phyloP scores from a whole-genome alignment of 35 echinoderm and acorn worm genomes.

The Ophiothrix spiculata region DNA sequence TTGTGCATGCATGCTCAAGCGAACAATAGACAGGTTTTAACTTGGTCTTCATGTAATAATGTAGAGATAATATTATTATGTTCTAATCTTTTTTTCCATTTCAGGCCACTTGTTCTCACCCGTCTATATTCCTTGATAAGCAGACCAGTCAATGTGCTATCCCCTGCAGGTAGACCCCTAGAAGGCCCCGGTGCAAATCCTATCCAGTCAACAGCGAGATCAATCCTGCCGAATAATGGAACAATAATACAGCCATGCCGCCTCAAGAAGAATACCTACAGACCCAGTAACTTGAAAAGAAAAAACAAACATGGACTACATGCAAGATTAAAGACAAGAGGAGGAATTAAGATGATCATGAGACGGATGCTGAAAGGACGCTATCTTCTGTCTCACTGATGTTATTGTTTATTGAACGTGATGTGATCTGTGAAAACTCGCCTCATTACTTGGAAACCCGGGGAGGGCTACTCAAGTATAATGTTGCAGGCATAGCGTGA shows the following conservation, averaged over 20 bases:
- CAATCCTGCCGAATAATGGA: not conserved
- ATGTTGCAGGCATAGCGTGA: too few relatives aligned
- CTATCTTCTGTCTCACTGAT: constrained; percentile 48
- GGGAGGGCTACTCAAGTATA: too few relatives aligned
- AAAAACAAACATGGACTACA: constrained; percentile 67
- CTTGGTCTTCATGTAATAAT: too few relatives aligned
- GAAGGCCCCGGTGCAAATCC: not conserved
- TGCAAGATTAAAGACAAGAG: constrained; percentile 56
- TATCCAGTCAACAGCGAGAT: not conserved
- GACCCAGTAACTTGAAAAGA: constrained; percentile 72
- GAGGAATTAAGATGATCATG: constrained; percentile 55
- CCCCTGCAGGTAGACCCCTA: not conserved
- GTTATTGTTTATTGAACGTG: too few relatives aligned
- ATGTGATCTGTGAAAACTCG: too few relatives aligned
- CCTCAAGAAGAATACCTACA: constrained; percentile 58
- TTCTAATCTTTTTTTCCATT: not conserved
- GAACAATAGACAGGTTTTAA: too few relatives aligned
- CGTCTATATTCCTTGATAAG: not conserved
- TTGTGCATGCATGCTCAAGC: too few relatives aligned
- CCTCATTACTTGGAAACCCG: too few relatives aligned
- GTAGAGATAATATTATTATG: too few relatives aligned
- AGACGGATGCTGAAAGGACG: constrained; percentile 66
- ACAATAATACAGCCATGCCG: constrained; percentile 25
- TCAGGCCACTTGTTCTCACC: not conserved
- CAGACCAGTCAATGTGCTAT: not conserved